Percentiles rank a stretch among this genome's conserved stretches.
Evolutionary conservation across 2,113 vertebrate species (phyloP).

Genomic region (Percina caprodes): DNA sequence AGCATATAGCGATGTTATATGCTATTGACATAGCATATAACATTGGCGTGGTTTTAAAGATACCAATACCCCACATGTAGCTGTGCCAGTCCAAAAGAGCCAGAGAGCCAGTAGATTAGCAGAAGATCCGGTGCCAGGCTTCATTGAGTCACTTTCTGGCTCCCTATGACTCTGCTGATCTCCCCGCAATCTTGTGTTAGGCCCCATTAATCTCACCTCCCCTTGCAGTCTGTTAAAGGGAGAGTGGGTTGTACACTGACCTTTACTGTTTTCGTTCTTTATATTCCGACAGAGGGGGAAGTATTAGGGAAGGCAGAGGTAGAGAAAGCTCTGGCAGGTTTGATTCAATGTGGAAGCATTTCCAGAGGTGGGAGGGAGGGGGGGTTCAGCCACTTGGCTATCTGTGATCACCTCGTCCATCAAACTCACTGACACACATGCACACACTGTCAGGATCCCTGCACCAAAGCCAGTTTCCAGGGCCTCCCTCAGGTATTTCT

Average conservation of each 20-base stretch:
- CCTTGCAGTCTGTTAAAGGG: constrained; percentile 20
- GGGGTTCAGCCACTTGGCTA: constrained; percentile 5
- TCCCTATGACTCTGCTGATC: constrained; percentile 49
- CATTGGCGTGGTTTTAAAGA: constrained; percentile 24
- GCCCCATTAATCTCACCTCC: constrained; percentile 59
- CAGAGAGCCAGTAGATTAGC: constrained; percentile 48
- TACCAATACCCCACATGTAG: background rate
- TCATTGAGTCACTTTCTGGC: constrained; percentile 45
- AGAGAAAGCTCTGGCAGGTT: constrained; percentile 31
- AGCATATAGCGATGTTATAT: too few relatives aligned
- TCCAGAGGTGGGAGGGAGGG: constrained; percentile 20
- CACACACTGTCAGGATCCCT: constrained; percentile 5
- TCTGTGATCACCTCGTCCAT: constrained; percentile 58
- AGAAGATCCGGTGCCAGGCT: constrained; percentile 40
- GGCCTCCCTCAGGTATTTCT: constrained; percentile 60
- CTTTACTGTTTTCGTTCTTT: constrained; percentile 44
- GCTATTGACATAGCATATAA: too few relatives aligned
- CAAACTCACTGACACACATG: constrained; percentile 28
- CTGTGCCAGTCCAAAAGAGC: constrained; percentile 7
- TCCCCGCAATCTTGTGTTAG: constrained; percentile 51
- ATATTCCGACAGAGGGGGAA: constrained; percentile 15
- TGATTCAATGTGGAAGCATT: constrained; percentile 46
- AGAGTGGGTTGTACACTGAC: constrained; percentile 30
- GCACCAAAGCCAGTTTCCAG: constrained; percentile 55
- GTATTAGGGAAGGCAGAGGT: background rate